Percentiles rank a stretch among this genome's conserved stretches.
These are phyloP conservation scores for Xylota sylvarum DNA, from an alignment of 2,888 invertebrate genomes.

Conservation along the genomic window DNA sequence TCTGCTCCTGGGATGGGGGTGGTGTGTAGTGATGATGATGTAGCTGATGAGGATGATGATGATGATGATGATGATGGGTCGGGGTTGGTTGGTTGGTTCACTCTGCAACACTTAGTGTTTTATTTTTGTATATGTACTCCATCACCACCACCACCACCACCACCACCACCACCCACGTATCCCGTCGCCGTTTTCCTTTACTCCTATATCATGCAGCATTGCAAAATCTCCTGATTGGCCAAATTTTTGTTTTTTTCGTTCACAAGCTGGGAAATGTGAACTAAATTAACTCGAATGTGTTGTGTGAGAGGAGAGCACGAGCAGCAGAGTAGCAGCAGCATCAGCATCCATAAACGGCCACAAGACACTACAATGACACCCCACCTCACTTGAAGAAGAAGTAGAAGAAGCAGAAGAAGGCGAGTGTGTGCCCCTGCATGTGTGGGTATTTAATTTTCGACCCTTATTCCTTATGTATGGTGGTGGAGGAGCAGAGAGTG, in stretches of 20 bases:
- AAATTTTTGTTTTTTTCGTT: constrained; percentile 19
- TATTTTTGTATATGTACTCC: constrained; percentile 11
- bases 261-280: constrained; percentile 23
- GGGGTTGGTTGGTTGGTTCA: constrained; percentile 2
- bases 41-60: too few relatives aligned
- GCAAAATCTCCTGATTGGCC: constrained; percentile 66
- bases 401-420: not conserved
- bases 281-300: constrained; percentile 60
- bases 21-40: not conserved
- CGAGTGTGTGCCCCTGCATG: constrained; percentile 42
- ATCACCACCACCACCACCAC: constrained; percentile 7
- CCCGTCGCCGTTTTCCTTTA: not conserved
- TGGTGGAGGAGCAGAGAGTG: not conserved
- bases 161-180: constrained; percentile 14
- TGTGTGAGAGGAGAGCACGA: constrained; percentile 43
- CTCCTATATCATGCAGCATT: constrained; percentile 8
- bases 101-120: constrained; percentile 9
- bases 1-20: not conserved
- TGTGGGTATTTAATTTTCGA: constrained; percentile 67
- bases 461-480: constrained; percentile 32
- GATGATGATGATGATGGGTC: too few relatives aligned
- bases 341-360: constrained; percentile 30
- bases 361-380: not conserved
- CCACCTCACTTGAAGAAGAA: constrained; percentile 25
- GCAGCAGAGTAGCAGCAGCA: constrained; percentile 4